Conservation (phyloP, 2,888 invertebrate species). For the Melanotus villosus region DNA sequence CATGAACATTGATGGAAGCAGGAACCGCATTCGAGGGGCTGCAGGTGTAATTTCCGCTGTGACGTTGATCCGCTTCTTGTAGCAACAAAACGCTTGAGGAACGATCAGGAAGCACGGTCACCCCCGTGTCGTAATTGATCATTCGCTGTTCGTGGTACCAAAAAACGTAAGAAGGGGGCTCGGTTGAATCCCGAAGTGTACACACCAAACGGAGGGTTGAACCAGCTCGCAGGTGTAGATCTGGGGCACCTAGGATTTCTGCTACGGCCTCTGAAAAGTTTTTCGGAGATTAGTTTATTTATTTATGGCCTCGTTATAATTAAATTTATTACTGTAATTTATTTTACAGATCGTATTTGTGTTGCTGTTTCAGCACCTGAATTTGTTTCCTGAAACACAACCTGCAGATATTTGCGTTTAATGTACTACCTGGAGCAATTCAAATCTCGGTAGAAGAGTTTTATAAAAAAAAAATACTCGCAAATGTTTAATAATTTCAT, state of each 20-base stretch:
- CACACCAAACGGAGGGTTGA: slow-evolving; percentile 73
- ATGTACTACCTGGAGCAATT: too few species aligned
- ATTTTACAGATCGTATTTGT: too few species aligned
- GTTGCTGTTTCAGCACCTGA: too few species aligned
- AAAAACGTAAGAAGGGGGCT: slow-evolving; percentile 73
- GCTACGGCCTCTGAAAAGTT: slow-evolving; percentile 72
- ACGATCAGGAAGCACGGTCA: slow-evolving; percentile 70
- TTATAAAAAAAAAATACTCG: too few species aligned
- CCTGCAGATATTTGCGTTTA: too few species aligned
- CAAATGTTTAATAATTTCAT: too few species aligned
- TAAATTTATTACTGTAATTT: too few species aligned
- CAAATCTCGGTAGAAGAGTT: too few species aligned
- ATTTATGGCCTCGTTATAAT: background rate
- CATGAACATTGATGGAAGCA: slow-evolving; percentile 78
- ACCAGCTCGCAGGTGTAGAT: slow-evolving; percentile 74
- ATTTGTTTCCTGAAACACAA: too few species aligned
- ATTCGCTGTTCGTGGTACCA: slow-evolving; percentile 75
- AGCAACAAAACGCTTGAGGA: slow-evolving; percentile 76
- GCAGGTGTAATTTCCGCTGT: slow-evolving; percentile 81
- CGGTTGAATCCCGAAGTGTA: slow-evolving; percentile 71
- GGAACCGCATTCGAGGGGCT: slow-evolving; percentile 77
- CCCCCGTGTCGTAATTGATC: slow-evolving; percentile 75
- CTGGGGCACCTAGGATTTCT: slow-evolving; percentile 73
- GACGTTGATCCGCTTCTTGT: slow-evolving; percentile 72
- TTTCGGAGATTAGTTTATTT: too few species aligned